These are phyloP conservation scores for Nannoperca australis DNA, from an alignment of 2,797 vertebrate species.

Conservation along the genomic window DNA sequence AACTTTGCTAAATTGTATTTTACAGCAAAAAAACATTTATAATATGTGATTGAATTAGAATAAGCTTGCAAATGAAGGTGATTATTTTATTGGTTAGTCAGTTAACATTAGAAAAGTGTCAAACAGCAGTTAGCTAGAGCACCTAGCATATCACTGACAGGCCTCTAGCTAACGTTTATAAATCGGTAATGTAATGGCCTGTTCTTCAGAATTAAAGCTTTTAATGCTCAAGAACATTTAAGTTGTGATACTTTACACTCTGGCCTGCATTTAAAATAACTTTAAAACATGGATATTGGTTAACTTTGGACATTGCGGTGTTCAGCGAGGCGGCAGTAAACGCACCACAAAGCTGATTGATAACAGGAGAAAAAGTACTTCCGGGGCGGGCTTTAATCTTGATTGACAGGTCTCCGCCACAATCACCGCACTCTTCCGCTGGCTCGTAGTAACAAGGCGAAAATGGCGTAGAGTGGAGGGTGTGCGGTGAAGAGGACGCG, in stretches of 20 bases:
- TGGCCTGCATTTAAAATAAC: not conserved
- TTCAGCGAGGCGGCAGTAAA: not conserved
- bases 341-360: slow-evolving; percentile 16
- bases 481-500: slow-evolving; percentile 53
- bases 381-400: slow-evolving; percentile 68
- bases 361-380: not conserved
- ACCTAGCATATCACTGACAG: not conserved
- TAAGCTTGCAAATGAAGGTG: not conserved
- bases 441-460: slow-evolving; percentile 60
- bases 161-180: not conserved
- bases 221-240: too few species aligned
- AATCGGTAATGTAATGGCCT: not conserved
- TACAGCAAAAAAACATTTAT: not conserved
- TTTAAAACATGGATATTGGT: too few species aligned
- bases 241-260: not conserved
- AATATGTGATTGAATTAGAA: not conserved
- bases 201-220: not conserved
- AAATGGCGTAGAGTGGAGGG: slow-evolving; percentile 79
- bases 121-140: not conserved
- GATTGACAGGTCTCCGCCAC: slow-evolving; percentile 64
- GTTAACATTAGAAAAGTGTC: not conserved
- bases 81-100: not conserved
- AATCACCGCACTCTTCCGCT: slow-evolving; percentile 26
- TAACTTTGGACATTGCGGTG: fast-evolving
- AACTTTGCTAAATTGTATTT: too few species aligned